phyloP scores from a whole-genome alignment of 2,113 vertebrate species.

The Ailurus styani region DNA sequence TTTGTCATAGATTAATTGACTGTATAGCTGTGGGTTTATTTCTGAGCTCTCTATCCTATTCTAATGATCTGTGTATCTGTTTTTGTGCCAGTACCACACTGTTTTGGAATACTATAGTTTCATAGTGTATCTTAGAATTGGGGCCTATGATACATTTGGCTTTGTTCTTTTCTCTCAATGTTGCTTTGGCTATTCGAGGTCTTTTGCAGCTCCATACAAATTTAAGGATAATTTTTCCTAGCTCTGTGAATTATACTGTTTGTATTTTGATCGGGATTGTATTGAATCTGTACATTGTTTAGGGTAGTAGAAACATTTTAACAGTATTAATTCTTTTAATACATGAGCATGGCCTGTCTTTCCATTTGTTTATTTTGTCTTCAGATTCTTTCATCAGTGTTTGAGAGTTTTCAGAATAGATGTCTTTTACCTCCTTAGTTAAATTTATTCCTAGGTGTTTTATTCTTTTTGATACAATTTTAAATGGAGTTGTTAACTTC shows the following conservation, averaged over 20 bases:
- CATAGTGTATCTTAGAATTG: background rate
- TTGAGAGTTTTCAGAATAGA: background rate
- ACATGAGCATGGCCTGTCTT: background rate
- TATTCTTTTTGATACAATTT: background rate
- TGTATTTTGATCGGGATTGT: background rate
- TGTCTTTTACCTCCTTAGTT: background rate
- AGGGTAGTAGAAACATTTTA: background rate
- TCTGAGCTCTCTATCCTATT: background rate
- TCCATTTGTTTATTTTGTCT: background rate
- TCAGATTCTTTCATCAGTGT: background rate
- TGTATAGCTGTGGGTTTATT: background rate
- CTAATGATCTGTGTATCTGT: background rate
- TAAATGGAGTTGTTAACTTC: background rate
- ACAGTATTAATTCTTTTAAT: background rate
- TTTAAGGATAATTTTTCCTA: background rate
- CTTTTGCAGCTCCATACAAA: background rate
- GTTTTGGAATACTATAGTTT: background rate
- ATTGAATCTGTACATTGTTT: background rate
- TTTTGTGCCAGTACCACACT: background rate
- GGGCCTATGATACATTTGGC: background rate
- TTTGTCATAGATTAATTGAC: background rate
- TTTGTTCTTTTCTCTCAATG: background rate
- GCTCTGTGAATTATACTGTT: background rate
- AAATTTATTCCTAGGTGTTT: background rate
- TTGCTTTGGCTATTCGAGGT: background rate